Percentiles rank a stretch among this genome's conserved stretches.
Conservation (phyloP, 2,113 vertebrate genomes). For the Mustelus asterias region DNA sequence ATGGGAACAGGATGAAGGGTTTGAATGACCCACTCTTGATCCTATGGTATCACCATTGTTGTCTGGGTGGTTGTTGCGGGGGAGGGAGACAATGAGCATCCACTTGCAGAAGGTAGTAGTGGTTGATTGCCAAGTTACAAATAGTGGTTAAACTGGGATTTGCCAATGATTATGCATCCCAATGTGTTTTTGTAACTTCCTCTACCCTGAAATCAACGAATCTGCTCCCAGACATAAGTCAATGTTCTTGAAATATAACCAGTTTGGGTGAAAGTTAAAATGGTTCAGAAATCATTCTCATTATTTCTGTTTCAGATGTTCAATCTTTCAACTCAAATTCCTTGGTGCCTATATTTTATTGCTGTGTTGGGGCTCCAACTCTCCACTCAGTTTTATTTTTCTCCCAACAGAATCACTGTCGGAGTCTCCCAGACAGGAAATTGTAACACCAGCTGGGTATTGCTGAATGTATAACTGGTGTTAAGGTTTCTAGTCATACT, state of each 20-base stretch:
- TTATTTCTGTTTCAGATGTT: neutral
- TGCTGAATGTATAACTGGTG: neutral
- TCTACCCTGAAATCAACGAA: neutral
- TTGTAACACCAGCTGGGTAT: neutral
- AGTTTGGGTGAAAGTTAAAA: neutral
- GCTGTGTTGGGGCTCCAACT: neutral
- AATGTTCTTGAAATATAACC: neutral
- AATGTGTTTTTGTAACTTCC: neutral
- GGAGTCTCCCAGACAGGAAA: neutral
- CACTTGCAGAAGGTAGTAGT: neutral
- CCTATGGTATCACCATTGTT: neutral
- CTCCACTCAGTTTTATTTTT: neutral
- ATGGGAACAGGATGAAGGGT: neutral
- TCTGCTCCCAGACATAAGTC: neutral
- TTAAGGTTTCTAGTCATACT: neutral
- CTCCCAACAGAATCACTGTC: neutral
- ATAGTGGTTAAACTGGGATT: neutral
- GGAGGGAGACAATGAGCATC: neutral
- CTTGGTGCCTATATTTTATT: neutral
- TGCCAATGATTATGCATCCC: neutral
- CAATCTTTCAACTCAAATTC: neutral
- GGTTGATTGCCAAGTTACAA: neutral
- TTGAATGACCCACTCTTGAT: neutral
- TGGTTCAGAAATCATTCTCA: neutral
- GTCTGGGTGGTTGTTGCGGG: neutral